phyloP scores from a whole-genome alignment of 2,888 invertebrate genomes.

The Tricholauxania praeusta region DNA sequence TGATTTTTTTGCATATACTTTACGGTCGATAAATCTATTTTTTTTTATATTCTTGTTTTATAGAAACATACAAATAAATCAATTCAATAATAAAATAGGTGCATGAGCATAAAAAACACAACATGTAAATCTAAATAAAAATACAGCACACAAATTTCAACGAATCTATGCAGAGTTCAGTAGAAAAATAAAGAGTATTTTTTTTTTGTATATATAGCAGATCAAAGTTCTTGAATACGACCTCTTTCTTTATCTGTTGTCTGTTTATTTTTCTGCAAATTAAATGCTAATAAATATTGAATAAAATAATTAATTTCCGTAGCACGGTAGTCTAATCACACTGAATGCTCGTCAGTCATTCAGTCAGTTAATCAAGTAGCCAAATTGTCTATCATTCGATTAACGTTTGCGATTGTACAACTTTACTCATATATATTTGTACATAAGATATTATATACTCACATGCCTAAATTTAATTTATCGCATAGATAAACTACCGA shows the following conservation, averaged over 20 bases:
- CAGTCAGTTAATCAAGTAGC: constrained; percentile 11
- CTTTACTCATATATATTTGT: constrained; percentile 27
- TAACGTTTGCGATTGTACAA: constrained; percentile 21
- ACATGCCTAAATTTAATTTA: constrained; percentile 31
- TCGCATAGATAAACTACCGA: constrained; percentile 28
- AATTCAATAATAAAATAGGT: too few relatives aligned
- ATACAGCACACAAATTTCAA: too few relatives aligned
- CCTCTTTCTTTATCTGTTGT: neutral
- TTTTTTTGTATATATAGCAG: too few relatives aligned
- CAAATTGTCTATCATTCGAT: neutral
- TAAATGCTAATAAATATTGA: constrained; percentile 20
- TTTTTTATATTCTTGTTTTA: too few relatives aligned
- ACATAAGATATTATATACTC: neutral
- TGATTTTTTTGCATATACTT: too few relatives aligned
- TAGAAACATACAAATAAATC: too few relatives aligned
- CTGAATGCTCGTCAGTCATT: neutral
- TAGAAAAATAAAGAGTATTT: too few relatives aligned
- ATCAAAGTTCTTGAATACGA: too few relatives aligned
- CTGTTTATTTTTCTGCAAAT: constrained; percentile 8
- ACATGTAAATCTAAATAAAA: too few relatives aligned
- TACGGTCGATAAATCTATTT: too few relatives aligned
- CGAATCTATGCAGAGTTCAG: too few relatives aligned
- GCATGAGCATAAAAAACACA: too few relatives aligned
- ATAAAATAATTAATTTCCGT: constrained; percentile 25
- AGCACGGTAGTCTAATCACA: neutral